Evolutionary conservation across 1,140 invertebrate species (phyloP).

Genomic region (Sinonovacula constricta): DNA sequence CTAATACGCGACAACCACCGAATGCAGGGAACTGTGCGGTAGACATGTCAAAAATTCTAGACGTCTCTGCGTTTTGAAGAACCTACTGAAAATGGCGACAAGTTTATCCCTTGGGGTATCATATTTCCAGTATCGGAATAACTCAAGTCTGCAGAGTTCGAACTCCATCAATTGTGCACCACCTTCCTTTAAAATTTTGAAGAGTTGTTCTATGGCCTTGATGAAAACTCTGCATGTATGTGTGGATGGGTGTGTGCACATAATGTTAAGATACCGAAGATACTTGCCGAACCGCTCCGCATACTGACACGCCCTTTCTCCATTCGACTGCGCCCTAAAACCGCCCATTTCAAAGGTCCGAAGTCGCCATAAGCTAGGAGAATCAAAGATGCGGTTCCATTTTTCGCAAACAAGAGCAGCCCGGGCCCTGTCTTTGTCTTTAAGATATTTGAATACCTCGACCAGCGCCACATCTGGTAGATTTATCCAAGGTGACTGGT

Average conservation of each 20-base stretch:
- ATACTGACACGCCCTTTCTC: slow-evolving; percentile 45
- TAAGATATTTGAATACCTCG: slow-evolving; percentile 48
- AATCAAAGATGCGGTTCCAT: slow-evolving; percentile 39
- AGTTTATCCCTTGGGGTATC: slow-evolving; percentile 51
- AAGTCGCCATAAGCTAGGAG: slow-evolving; percentile 49
- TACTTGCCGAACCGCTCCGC: slow-evolving; percentile 39
- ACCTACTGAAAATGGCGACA: slow-evolving; percentile 39
- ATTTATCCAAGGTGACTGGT: slow-evolving; percentile 35
- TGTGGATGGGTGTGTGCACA: slow-evolving; percentile 49
- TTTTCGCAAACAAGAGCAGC: slow-evolving; percentile 44
- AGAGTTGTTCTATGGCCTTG: slow-evolving; percentile 48
- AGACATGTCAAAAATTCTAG: slow-evolving; percentile 51
- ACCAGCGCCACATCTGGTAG: slow-evolving; percentile 49
- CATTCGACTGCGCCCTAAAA: slow-evolving; percentile 32
- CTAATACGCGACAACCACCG: slow-evolving; percentile 50
- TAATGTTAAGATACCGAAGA: slow-evolving; percentile 38
- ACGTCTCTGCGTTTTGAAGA: slow-evolving; percentile 45
- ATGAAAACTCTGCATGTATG: slow-evolving; percentile 53
- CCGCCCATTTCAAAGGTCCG: slow-evolving; percentile 53
- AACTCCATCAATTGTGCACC: slow-evolving; percentile 44
- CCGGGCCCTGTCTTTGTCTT: slow-evolving; percentile 36
- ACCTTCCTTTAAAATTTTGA: slow-evolving; percentile 32
- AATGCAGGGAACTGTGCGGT: slow-evolving; percentile 47
- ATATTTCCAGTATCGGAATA: slow-evolving; percentile 56
- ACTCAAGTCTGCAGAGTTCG: slow-evolving; percentile 44